Conservation (phyloP, 2,797 vertebrate genomes). For the Pangasius krempfi region DNA sequence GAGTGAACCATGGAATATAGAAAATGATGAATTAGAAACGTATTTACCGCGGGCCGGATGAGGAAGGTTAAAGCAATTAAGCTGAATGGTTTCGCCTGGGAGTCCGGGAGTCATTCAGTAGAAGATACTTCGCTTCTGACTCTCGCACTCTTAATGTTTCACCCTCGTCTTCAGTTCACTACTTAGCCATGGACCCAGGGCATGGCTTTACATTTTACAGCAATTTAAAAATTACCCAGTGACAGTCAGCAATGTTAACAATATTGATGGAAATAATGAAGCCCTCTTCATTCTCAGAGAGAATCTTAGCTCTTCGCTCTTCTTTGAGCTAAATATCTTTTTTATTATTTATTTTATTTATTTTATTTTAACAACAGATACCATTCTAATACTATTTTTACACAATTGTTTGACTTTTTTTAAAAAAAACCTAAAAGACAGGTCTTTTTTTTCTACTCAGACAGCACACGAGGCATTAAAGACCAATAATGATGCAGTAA, state of each 20-base stretch:
- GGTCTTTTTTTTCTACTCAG: background rate
- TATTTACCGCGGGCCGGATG: slow-evolving; percentile 76
- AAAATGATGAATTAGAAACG: slow-evolving; percentile 78
- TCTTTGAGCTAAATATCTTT: background rate
- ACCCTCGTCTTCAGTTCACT: slow-evolving; percentile 11
- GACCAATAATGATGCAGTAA: background rate
- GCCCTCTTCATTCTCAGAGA: background rate
- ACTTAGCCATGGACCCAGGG: background rate
- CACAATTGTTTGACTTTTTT: background rate
- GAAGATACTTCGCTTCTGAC: slow-evolving; percentile 28
- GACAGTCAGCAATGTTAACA: background rate
- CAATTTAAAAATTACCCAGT: slow-evolving; percentile 3
- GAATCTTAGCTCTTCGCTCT: background rate
- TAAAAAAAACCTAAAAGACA: background rate
- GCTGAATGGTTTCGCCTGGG: slow-evolving; percentile 62
- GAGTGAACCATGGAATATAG: slow-evolving; percentile 75
- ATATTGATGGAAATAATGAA: background rate
- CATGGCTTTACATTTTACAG: background rate
- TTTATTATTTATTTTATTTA: background rate
- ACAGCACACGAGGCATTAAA: background rate
- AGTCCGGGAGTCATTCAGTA: slow-evolving; percentile 52
- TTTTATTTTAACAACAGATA: background rate
- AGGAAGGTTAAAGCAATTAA: slow-evolving; percentile 76
- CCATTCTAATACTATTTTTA: background rate
- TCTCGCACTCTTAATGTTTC: slow-evolving; percentile 39